These are phyloP conservation scores for Spheniscus humboldti DNA, from an alignment of 2,797 vertebrate species.

Conservation along the genomic window DNA sequence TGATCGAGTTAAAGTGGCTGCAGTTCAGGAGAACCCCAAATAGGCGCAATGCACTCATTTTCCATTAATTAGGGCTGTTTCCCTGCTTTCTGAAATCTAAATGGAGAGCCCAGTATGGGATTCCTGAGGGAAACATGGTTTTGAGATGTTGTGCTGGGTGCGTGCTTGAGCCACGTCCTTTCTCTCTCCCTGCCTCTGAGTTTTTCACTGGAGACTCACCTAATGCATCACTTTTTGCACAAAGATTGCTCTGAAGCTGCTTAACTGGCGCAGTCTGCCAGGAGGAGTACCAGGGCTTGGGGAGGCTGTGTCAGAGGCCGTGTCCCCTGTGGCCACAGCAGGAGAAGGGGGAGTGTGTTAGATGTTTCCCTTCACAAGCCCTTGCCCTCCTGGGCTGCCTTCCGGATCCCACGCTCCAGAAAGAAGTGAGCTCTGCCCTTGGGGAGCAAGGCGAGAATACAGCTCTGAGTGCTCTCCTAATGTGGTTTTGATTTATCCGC, in stretches of 20 bases:
- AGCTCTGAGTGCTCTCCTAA: neutral
- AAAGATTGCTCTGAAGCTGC: neutral
- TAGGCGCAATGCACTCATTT: neutral
- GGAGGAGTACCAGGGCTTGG: neutral
- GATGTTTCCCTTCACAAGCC: neutral
- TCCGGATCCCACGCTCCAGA: neutral
- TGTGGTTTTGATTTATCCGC: neutral
- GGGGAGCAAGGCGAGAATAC: neutral
- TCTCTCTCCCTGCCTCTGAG: neutral
- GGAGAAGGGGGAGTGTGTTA: neutral
- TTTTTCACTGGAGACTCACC: neutral
- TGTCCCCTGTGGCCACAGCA: neutral
- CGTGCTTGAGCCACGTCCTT: neutral
- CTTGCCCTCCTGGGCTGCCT: neutral
- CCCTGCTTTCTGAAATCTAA: neutral
- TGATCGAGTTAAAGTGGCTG: rapidly evolving
- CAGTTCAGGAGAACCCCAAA: neutral
- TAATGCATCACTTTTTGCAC: neutral
- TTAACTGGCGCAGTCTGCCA: neutral
- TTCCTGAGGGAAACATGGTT: neutral
- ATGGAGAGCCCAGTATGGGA: neutral
- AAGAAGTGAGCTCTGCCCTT: neutral
- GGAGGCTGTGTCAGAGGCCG: neutral
- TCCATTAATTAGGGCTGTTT: neutral
- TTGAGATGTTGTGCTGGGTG: neutral